Percentiles rank a stretch among this genome's conserved stretches.
Conservation (phyloP, 2,797 vertebrate species). For the Neosilurus hyrtlii region DNA sequence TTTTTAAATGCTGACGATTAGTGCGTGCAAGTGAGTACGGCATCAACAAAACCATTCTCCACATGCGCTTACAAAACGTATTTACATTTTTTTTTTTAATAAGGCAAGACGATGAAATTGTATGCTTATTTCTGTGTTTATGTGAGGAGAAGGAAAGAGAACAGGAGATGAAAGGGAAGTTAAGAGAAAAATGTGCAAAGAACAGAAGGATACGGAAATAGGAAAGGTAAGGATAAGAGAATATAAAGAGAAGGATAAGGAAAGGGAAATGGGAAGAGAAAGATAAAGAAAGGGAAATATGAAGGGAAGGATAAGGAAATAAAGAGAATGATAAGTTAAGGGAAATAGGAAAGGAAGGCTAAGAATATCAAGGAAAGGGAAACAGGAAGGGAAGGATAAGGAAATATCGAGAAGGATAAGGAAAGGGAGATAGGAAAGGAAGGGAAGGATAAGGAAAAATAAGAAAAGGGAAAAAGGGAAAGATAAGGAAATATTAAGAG, state of each 20-base stretch:
- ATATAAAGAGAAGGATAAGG: background rate
- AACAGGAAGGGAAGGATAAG: fast-evolving
- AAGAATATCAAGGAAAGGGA: background rate
- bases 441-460: background rate
- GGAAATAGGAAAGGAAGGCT: background rate
- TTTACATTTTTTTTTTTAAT: background rate
- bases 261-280: background rate
- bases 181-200: background rate
- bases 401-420: background rate
- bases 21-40: background rate
- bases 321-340: no score
- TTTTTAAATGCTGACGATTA: background rate
- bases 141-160: background rate
- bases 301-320: background rate
- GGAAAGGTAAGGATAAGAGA: background rate
- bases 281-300: no score
- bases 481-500: background rate
- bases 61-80: background rate
- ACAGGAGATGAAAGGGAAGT: background rate
- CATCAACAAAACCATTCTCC: background rate
- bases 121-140: no score
- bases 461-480: background rate
- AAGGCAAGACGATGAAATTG: background rate
- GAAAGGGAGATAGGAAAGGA: background rate
- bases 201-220: background rate